A percentile compares a stretch with the other conserved stretches of the same genome.
Conservation (phyloP, 2,797 vertebrate genomes). For the Ceyx erithaca region DNA sequence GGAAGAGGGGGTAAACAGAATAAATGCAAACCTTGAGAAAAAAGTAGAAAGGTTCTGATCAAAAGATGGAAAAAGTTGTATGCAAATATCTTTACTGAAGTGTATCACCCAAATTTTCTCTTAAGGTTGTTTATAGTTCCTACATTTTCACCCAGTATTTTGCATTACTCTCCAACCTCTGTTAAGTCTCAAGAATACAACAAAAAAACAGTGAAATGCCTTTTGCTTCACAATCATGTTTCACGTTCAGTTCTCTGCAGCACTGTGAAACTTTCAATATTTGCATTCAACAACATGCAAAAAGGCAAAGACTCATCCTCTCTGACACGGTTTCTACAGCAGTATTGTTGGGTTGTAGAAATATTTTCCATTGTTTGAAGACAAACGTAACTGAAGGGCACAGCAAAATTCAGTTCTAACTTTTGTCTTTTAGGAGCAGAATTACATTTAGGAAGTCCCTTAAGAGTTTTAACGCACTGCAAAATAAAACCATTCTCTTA, state of each 20-base stretch:
- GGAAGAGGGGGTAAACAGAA: not conserved
- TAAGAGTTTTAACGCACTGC: not conserved
- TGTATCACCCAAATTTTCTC: not conserved
- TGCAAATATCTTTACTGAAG: not conserved
- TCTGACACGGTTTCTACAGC: not conserved
- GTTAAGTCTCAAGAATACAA: not conserved
- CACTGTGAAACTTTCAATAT: not conserved
- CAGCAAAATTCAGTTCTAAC: not conserved
- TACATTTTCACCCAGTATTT: not conserved
- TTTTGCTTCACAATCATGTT: rapidly evolving
- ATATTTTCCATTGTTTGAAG: not conserved
- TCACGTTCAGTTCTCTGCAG: not conserved
- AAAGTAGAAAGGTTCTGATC: not conserved
- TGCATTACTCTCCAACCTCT: not conserved
- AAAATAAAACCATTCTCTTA: not conserved
- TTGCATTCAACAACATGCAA: not conserved
- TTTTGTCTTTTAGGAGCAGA: not conserved
- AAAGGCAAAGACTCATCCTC: constrained; percentile 10
- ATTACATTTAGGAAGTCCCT: not conserved
- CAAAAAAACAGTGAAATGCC: not conserved
- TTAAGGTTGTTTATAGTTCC: not conserved
- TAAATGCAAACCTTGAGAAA: not conserved
- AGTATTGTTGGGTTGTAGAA: not conserved
- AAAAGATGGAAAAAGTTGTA: not conserved
- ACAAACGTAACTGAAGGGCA: not conserved